phyloP scores from a whole-genome alignment of 1,140 invertebrate genomes.

The Eumaeus atala region DNA sequence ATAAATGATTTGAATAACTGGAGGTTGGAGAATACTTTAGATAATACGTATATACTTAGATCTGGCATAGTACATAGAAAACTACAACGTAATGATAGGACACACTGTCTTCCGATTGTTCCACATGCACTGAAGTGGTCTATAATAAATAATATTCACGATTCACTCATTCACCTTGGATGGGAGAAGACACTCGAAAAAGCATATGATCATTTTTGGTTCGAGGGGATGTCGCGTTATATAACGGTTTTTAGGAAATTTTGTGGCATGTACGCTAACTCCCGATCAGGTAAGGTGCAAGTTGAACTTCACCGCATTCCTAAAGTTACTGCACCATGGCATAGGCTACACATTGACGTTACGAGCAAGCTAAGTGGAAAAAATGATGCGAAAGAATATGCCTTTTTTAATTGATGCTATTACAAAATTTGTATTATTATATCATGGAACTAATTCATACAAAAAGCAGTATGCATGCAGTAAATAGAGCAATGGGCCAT shows the following conservation, averaged over 20 bases:
- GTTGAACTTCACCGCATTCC: no score
- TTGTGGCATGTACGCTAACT: background rate
- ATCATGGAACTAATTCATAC: no score
- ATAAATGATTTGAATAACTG: no score
- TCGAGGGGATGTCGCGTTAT: background rate
- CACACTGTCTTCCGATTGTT: background rate
- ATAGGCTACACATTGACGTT: no score
- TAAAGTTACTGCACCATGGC: no score
- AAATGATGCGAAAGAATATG: no score
- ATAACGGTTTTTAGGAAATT: background rate
- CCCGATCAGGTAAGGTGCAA: background rate
- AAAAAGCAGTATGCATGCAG: no score
- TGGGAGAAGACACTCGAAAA: background rate
- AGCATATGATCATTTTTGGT: background rate
- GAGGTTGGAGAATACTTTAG: no score
- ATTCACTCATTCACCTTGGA: background rate
- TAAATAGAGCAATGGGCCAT: no score
- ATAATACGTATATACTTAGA: background rate
- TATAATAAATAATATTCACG: background rate
- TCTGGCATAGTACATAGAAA: conserved; percentile 9
- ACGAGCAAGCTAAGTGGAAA: no score
- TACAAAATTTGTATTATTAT: no score
- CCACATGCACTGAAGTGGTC: background rate
- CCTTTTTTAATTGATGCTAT: no score
- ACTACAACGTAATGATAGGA: background rate